Evolutionary conservation across 2,888 invertebrate species (phyloP), one percentile per base, ranked within the genome.

Genomic region (Drosophila incognita): DNA sequence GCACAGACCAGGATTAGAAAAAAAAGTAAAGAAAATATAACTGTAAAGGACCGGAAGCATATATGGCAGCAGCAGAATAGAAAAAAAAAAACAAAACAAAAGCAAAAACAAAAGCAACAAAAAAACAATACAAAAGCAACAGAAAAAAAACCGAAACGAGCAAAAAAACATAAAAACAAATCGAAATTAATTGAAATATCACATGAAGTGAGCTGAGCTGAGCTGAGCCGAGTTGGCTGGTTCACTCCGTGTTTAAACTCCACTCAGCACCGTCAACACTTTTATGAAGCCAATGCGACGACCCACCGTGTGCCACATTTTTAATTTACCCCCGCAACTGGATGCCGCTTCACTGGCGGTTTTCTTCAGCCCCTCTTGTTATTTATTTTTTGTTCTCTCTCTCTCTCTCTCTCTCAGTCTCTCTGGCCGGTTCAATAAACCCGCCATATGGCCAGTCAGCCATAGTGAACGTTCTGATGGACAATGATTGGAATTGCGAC

Each of bases 161-260:
- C 10, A 33, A 33, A 33, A 33, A 33, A 33, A 33, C 10, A 11
- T 10, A 33, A 33, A 33, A 33, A 33, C 33, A 4, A 79, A 83
- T 70, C 75, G 81, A 81, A 85, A 75, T 85, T 85, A 85, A 85
- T 85, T 85, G 79, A 85, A 85, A 87, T 82, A 87, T 84, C 81
- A 80, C 82, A 84, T 76, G 69, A 62, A 69, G 48, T 57, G 61
- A 49, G 54, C 27, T 54, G 29, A 61, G 35, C 40, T 29, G 21
- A 65, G 40, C 38, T 64, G 29, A 57, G 29, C 21, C 18, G 18
- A 33, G 36, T 36, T 27, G 38, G 29, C n/a, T 51, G 51, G 59
- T 52, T 64, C 74, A 78, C 36, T 56, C 33, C 10, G 40, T 61
- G 51, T 49, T 54, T 58, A 51, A 63, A 61, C 51, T 59, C 33